Percentiles rank a stretch among this genome's conserved stretches.
Conservation (phyloP, 2,797 vertebrate genomes). For the Lepilemur ruficaudatus region DNA sequence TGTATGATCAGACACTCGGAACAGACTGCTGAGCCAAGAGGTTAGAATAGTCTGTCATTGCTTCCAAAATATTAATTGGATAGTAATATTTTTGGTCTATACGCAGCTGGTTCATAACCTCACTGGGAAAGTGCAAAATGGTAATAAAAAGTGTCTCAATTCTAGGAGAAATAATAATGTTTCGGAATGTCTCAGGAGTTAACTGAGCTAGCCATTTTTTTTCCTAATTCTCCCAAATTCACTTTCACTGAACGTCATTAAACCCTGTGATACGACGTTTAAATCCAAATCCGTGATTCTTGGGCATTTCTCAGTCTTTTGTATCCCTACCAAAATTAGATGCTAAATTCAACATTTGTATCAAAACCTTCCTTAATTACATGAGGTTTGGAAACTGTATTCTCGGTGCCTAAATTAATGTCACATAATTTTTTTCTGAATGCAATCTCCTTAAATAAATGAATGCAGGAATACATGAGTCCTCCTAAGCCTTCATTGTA, state of each 20-base stretch:
- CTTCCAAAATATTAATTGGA: conserved; percentile 82
- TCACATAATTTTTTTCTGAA: background rate
- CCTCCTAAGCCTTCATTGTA: background rate
- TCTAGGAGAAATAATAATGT: conserved; percentile 59
- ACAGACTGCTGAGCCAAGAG: conserved; percentile 73
- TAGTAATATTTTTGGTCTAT: conserved; percentile 73
- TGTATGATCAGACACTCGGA: conserved; percentile 53
- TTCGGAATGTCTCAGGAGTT: conserved; percentile 55
- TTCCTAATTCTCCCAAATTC: conserved; percentile 20
- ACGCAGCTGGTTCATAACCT: conserved; percentile 78
- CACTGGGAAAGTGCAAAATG: conserved; percentile 71
- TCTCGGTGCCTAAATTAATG: background rate
- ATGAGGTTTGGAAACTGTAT: background rate
- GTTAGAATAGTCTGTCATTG: conserved; percentile 61
- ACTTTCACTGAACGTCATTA: background rate
- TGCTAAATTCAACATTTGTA: background rate
- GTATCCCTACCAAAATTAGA: background rate
- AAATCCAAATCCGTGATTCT: background rate
- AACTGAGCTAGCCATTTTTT: background rate
- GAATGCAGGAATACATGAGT: background rate
- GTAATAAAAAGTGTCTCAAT: conserved; percentile 67
- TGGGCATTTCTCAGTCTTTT: background rate
- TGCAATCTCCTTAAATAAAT: background rate
- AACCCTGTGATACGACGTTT: background rate
- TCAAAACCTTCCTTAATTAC: background rate